These are phyloP conservation scores for Allacma fusca DNA, from an alignment of 2,888 invertebrate species.

Conservation along the genomic window DNA sequence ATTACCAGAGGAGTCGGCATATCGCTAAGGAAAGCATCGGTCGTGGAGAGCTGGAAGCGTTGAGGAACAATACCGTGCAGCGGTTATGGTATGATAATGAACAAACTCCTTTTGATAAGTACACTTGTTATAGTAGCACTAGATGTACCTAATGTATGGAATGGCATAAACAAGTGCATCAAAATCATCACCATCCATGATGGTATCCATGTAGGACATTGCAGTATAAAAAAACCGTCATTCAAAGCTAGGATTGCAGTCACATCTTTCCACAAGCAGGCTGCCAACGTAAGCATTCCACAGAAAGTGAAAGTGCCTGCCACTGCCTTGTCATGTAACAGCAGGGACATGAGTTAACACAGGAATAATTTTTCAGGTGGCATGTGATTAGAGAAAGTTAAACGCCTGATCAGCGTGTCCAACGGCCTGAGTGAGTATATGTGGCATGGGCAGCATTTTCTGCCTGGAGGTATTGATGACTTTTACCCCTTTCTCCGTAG, in stretches of 20 bases:
- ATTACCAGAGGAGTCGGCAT: constrained; percentile 56
- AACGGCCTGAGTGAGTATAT: not conserved
- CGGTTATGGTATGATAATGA: constrained; percentile 58
- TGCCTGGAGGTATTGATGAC: not conserved
- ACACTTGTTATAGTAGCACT: no score
- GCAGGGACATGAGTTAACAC: constrained; percentile 16
- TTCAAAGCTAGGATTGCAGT: not conserved
- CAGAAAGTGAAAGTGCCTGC: not conserved
- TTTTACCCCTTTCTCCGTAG: constrained; percentile 45
- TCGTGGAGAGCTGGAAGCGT: constrained; percentile 57
- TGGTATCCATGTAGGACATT: no score
- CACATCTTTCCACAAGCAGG: not conserved
- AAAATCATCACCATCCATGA: no score
- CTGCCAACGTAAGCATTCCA: not conserved
- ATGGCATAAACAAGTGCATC: no score
- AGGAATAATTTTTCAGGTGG: constrained; percentile 14
- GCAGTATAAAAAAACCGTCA: not conserved
- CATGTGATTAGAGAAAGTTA: not conserved
- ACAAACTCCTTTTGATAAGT: no score
- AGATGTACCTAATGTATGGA: no score
- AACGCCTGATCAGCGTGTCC: not conserved
- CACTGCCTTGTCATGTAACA: not conserved
- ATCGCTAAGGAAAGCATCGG: constrained; percentile 59
- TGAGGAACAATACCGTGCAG: constrained; percentile 60
- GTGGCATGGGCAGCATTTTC: not conserved